phyloP scores from a whole-genome alignment of 37 sponge, comb jelly and placozoan species.

The Bolinopsis microptera region DNA sequence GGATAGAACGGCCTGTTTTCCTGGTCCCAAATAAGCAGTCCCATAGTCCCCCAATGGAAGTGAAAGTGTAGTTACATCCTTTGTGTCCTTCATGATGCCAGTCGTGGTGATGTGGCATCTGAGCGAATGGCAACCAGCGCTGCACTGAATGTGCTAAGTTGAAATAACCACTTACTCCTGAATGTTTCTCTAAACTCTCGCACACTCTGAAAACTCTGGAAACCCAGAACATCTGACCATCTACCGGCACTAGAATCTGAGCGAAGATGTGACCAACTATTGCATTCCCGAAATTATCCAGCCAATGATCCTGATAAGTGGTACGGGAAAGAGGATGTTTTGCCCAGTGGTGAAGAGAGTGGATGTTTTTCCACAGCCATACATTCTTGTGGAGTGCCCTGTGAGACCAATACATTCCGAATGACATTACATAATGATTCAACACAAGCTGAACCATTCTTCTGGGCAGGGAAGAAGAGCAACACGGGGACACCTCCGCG shows the following conservation, averaged over 20 bases:
- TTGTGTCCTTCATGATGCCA: neutral
- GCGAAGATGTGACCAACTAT: neutral
- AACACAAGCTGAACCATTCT: neutral
- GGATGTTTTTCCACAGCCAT: neutral
- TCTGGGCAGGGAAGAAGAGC: neutral
- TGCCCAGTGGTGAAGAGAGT: neutral
- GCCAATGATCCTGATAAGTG: neutral
- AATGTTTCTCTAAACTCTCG: neutral
- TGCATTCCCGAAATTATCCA: neutral
- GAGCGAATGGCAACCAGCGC: neutral
- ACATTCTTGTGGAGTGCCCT: neutral
- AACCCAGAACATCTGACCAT: neutral
- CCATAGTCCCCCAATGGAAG: neutral
- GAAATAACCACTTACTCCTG: neutral
- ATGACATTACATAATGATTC: neutral
- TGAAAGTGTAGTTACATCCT: neutral
- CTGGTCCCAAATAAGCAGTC: neutral
- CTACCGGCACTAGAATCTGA: neutral
- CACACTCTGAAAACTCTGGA: neutral
- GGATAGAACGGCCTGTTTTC: neutral
- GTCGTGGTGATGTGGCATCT: neutral
- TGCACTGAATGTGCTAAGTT: neutral
- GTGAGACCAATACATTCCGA: neutral
- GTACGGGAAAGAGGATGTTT: neutral
- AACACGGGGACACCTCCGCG: neutral